phyloP scores from a whole-genome alignment of 2,797 vertebrate genomes.

The Fistularia tabacaria region DNA sequence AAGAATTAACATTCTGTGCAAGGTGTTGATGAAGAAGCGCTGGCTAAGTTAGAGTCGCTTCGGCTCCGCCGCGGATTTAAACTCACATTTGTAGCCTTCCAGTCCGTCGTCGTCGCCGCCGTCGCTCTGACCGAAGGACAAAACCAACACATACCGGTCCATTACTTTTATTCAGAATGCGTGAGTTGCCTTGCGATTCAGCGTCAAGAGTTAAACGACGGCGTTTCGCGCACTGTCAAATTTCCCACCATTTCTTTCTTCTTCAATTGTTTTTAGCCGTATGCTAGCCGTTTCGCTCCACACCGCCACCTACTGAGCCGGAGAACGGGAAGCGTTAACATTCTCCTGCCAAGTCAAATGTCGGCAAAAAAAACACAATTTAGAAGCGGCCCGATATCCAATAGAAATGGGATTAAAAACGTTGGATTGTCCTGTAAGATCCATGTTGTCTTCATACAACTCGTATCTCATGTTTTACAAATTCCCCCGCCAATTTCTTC shows the following conservation, averaged over 20 bases:
- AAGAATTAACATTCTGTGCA: no score
- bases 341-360: no score
- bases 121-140: conserved; percentile 38
- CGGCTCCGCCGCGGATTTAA: neutral
- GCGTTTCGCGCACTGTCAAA: conserved; percentile 45
- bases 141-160: conserved; percentile 62
- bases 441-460: no score
- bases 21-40: no score
- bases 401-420: no score
- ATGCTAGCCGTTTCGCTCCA: neutral
- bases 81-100: conserved; percentile 51
- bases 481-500: no score
- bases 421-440: no score
- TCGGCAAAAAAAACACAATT: no score
- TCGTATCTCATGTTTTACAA: no score
- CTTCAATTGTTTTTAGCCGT: accelerated
- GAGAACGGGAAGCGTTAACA: neutral
- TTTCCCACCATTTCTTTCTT: conserved; percentile 62
- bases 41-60: no score
- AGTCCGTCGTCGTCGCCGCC: conserved; percentile 4
- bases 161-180: conserved; percentile 21
- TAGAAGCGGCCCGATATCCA: no score
- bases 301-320: conserved; percentile 17
- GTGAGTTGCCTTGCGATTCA: neutral
- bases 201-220: neutral